Percentiles rank a stretch among this genome's conserved stretches.
These are phyloP conservation scores for Struthidea cinerea DNA, from an alignment of 2,113 vertebrate genomes.

Conservation along the genomic window DNA sequence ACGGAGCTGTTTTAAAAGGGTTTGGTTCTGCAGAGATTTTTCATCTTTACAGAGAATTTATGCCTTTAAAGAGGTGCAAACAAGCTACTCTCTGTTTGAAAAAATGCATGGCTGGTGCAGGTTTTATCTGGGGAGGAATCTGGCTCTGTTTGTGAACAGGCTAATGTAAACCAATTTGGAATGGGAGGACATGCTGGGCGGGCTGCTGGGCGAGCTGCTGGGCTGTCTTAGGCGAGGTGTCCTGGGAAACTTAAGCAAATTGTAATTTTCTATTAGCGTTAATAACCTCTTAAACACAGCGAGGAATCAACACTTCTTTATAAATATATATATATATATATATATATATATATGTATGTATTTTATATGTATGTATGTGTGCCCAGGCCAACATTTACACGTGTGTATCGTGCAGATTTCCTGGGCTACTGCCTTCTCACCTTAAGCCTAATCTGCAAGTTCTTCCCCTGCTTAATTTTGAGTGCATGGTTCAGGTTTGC, in stretches of 20 bases:
- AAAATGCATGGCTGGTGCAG: neutral
- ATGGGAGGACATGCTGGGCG: neutral
- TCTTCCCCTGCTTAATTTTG: neutral
- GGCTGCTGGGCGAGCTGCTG: neutral
- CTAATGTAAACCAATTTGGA: constrained; percentile 29
- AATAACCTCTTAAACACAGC: constrained; percentile 4
- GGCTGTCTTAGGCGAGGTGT: neutral
- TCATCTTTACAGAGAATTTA: neutral
- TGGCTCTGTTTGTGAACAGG: constrained; percentile 20
- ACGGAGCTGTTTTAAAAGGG: neutral
- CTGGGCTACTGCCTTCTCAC: neutral
- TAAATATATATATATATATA: neutral
- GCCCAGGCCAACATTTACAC: neutral
- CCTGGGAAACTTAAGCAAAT: neutral
- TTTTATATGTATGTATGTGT: no score
- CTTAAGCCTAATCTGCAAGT: neutral
- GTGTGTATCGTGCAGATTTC: accelerated
- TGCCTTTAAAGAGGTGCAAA: neutral
- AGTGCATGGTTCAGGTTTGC: neutral
- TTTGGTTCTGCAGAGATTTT: neutral
- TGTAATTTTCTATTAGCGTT: constrained; percentile 5
- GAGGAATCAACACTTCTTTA: neutral
- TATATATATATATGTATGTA: neutral
- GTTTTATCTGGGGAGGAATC: neutral
- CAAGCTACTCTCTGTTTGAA: neutral